These are phyloP conservation scores for Calephelis nemesis DNA, from an alignment of 1,140 invertebrate species.

Conservation along the genomic window DNA sequence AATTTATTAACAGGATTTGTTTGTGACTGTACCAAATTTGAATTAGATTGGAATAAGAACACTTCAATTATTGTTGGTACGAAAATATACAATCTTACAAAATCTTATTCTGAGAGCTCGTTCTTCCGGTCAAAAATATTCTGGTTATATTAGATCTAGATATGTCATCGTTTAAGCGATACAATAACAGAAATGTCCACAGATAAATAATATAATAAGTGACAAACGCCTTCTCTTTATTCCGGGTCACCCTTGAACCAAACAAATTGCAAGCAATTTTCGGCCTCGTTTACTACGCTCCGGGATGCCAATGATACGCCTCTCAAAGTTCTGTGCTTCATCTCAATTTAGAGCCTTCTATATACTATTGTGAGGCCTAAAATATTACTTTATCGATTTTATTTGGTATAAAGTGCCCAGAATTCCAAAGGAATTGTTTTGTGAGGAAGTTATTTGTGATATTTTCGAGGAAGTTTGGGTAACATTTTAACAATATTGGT, in stretches of 20 bases:
- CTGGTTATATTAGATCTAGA: background rate
- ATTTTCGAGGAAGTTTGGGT: background rate
- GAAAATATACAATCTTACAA: too few relatives aligned
- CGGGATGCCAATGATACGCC: slow-evolving; percentile 63
- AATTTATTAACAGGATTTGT: too few relatives aligned
- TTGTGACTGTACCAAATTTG: too few relatives aligned
- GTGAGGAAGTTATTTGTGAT: background rate
- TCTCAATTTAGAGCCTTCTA: slow-evolving; percentile 35
- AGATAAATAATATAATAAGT: slow-evolving; percentile 68
- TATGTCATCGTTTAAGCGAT: slow-evolving; percentile 20
- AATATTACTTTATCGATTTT: slow-evolving; percentile 23
- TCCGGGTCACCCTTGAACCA: slow-evolving; percentile 65
- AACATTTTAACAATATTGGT: too few relatives aligned
- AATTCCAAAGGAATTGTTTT: slow-evolving; percentile 2
- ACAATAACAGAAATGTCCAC: slow-evolving; percentile 42
- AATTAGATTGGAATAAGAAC: too few relatives aligned
- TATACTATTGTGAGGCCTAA: slow-evolving; percentile 19
- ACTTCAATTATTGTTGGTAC: too few relatives aligned
- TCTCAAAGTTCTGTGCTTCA: slow-evolving; percentile 46
- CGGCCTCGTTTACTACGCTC: slow-evolving; percentile 58
- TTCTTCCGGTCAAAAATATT: too few relatives aligned
- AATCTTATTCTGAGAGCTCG: too few relatives aligned
- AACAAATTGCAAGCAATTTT: slow-evolving; percentile 71
- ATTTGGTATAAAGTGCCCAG: slow-evolving; percentile 2
- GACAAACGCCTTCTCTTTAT: slow-evolving; percentile 62